Percentiles rank a stretch among this genome's conserved stretches.
phyloP scores from a whole-genome alignment of 1,140 invertebrate genomes.

The Atta texana region DNA sequence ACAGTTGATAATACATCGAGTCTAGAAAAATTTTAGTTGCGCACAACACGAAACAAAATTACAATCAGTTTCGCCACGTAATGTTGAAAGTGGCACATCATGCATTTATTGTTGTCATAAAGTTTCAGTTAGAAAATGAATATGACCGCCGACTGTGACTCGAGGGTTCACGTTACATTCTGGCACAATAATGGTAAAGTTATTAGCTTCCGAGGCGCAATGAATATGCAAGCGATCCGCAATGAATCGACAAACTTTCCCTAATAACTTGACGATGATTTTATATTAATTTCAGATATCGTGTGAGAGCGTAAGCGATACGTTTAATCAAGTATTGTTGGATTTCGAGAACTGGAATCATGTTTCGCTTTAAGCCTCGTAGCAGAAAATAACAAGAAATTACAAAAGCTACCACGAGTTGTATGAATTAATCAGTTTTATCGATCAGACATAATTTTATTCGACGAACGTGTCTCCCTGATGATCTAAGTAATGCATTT shows the following conservation, averaged over 20 bases:
- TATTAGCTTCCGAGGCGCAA: constrained; percentile 66
- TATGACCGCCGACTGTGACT: constrained; percentile 60
- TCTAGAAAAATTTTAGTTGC: background rate
- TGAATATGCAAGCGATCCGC: constrained; percentile 63
- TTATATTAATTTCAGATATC: constrained; percentile 66
- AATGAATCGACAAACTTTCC: constrained; percentile 61
- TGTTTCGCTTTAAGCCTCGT: background rate
- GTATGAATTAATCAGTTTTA: constrained; percentile 20
- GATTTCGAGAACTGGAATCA: background rate
- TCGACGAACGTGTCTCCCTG: background rate
- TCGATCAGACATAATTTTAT: constrained; percentile 9
- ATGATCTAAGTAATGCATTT: constrained; percentile 38
- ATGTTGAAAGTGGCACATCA: constrained; percentile 72
- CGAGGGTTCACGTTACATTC: background rate
- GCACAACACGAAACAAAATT: background rate
- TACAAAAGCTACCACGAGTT: constrained; percentile 1
- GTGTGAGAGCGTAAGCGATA: background rate
- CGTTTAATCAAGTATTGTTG: no score
- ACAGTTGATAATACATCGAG: background rate
- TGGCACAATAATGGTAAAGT: constrained; percentile 65
- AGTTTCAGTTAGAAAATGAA: constrained; percentile 76
- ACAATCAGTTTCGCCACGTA: constrained; percentile 78
- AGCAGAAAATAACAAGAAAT: background rate
- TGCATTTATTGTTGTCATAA: constrained; percentile 65
- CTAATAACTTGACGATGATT: constrained; percentile 63